phyloP scores from a whole-genome alignment of 2,797 vertebrate species.

The Anabas testudineus region DNA sequence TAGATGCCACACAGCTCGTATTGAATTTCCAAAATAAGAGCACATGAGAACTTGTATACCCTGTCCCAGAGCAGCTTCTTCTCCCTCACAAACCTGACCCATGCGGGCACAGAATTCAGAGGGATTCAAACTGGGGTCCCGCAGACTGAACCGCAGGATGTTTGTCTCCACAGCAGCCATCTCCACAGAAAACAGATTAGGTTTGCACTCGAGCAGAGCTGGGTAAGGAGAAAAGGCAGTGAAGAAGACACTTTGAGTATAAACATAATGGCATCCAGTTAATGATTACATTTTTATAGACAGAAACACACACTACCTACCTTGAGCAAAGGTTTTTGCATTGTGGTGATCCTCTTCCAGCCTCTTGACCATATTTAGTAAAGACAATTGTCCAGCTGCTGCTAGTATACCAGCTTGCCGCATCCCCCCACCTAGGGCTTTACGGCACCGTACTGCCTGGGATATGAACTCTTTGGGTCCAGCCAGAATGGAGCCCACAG shows the following conservation, averaged over 20 bases:
- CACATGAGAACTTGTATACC: constrained; percentile 83
- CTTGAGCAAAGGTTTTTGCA: constrained; percentile 84
- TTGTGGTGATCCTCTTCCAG: constrained; percentile 87
- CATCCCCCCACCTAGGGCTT: constrained; percentile 89
- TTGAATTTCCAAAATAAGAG: constrained; percentile 71
- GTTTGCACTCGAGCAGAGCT: constrained; percentile 81
- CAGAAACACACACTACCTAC: constrained; percentile 65
- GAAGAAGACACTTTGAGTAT: not conserved
- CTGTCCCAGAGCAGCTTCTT: constrained; percentile 74
- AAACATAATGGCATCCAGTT: not conserved
- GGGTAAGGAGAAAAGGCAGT: constrained; percentile 9
- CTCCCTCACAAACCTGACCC: constrained; percentile 74
- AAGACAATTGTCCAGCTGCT: constrained; percentile 84
- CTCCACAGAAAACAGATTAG: constrained; percentile 76
- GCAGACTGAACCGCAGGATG: constrained; percentile 81
- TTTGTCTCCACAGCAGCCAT: constrained; percentile 86
- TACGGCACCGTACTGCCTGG: constrained; percentile 80
- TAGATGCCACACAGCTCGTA: constrained; percentile 88
- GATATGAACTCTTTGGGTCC: constrained; percentile 82
- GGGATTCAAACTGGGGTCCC: constrained; percentile 56
- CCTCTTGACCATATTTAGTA: constrained; percentile 74
- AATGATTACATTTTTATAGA: not conserved
- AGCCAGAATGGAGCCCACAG: constrained; percentile 83
- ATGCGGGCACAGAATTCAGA: constrained; percentile 83
- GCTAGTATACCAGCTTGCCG: constrained; percentile 87